Evolutionary conservation across 2,888 invertebrate genomes (phyloP), one percentile per base, ranked within the genome.

Genomic region (Cheilosia scutellata): DNA sequence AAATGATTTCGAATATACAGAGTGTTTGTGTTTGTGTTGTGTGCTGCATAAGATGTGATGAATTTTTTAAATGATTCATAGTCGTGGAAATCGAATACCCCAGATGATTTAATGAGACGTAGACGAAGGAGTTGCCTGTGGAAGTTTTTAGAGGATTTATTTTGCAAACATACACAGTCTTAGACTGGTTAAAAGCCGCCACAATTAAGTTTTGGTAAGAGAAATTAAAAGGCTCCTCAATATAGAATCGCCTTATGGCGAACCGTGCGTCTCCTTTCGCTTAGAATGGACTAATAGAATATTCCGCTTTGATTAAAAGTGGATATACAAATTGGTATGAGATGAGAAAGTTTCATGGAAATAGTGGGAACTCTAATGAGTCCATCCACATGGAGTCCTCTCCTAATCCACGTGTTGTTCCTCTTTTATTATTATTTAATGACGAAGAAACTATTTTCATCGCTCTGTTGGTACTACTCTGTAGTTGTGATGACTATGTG

Each of bases 21-120:
- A 47, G 33, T 47, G 58, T 31, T 6, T 40, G 40, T 42, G 20
- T 25, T 2, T 47, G 27, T 58, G 63, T 44, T 62, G 29, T 63
- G 33, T 58, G 49, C 66, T 66, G 57, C 49, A 51, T 76, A 37
- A 66, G 58, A 66, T 31, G 51, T 49, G 11, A 68, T 76, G 76
- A 76, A 76, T 68, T 68, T 76, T 76, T 60, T 60, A 76, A 76
- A 58, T 76, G 66, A 60, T 68, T 68, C 53, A 68, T 60, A 68
- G 49, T 76, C 51, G 66, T 68, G 66, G 66, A 60, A 68, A 76
- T 68, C 68, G 57, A 75, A 65, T 57, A 57, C 65, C 75, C 65
- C 55, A 33, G 62, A 29, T 63, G 76, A 76, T 58, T 66, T 66
- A 49, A 58, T 51, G 60, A 25, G 49, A 29, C 33, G 58, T 68